These are phyloP conservation scores for Xenopus borealis DNA, from an alignment of 2,113 vertebrate genomes.

Conservation along the genomic window DNA sequence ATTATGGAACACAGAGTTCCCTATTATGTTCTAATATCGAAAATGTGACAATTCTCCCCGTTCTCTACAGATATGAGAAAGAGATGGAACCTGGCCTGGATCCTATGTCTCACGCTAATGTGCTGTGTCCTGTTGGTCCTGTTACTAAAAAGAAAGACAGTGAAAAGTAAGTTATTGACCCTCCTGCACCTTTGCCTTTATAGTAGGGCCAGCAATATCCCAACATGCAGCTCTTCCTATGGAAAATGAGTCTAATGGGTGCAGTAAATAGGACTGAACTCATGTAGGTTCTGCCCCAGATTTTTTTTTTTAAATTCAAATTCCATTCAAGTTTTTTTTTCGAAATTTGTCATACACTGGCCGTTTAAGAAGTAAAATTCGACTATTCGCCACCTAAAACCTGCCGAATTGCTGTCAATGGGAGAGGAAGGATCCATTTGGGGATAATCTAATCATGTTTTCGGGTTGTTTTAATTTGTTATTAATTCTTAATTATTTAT, in stretches of 20 bases:
- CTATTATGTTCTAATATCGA: background rate
- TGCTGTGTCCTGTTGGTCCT: background rate
- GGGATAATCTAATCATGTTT: no score
- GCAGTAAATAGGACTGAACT: no score
- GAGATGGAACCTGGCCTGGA: conserved; percentile 58
- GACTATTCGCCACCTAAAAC: no score
- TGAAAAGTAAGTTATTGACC: background rate
- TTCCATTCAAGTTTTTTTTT: no score
- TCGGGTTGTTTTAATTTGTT: no score
- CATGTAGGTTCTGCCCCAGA: no score
- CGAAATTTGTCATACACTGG: no score
- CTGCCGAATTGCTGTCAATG: no score
- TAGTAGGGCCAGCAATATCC: background rate
- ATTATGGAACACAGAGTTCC: background rate
- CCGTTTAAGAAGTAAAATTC: no score
- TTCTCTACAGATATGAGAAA: conserved; percentile 22
- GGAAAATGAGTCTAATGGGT: background rate
- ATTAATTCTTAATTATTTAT: no score
- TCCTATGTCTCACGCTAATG: background rate
- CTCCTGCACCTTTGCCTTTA: background rate
- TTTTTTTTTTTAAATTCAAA: no score
- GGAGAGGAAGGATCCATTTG: no score
- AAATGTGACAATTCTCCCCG: background rate
- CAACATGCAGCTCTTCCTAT: background rate
- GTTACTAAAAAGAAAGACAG: background rate